Percentiles rank a stretch among this genome's conserved stretches.
Evolutionary conservation across 2,888 invertebrate species (phyloP).

Genomic region (Brachylomia viminalis): DNA sequence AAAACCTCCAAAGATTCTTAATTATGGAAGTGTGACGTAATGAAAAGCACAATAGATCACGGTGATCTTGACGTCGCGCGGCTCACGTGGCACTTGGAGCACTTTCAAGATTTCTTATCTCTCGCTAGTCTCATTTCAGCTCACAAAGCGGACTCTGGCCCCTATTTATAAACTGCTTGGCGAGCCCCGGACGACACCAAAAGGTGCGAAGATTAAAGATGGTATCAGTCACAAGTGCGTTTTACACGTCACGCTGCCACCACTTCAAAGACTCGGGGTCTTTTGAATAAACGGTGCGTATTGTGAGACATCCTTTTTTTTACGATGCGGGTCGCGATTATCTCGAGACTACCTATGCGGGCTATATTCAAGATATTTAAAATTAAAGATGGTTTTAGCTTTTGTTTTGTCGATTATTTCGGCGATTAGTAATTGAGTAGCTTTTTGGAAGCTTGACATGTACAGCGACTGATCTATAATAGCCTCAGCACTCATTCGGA

Average conservation of each 20-base stretch:
- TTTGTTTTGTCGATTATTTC: constrained; percentile 10
- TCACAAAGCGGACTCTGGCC: constrained; percentile 84
- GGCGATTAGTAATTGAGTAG: not conserved
- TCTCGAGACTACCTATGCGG: constrained; percentile 37
- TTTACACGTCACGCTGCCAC: constrained; percentile 78
- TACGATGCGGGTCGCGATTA: constrained; percentile 46
- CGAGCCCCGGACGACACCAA: constrained; percentile 81
- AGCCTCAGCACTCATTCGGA: not conserved
- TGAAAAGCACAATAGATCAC: constrained; percentile 83
- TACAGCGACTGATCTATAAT: not conserved
- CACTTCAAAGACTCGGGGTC: constrained; percentile 77
- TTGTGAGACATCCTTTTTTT: constrained; percentile 74
- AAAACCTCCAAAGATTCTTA: constrained; percentile 6
- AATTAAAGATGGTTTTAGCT: constrained; percentile 12
- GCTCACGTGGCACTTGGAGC: constrained; percentile 80
- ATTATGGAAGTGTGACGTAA: constrained; percentile 66
- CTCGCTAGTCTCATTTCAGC: constrained; percentile 86
- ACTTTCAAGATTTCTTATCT: constrained; percentile 87
- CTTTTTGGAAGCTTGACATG: not conserved
- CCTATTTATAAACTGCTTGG: constrained; percentile 86
- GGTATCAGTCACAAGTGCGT: constrained; percentile 86
- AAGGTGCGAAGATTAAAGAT: constrained; percentile 91
- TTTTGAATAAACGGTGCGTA: constrained; percentile 74
- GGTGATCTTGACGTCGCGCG: constrained; percentile 70
- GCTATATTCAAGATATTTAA: constrained; percentile 31